Evolutionary conservation across 2,888 invertebrate species (phyloP).

Genomic region (Lamellibrachia satsuma): DNA sequence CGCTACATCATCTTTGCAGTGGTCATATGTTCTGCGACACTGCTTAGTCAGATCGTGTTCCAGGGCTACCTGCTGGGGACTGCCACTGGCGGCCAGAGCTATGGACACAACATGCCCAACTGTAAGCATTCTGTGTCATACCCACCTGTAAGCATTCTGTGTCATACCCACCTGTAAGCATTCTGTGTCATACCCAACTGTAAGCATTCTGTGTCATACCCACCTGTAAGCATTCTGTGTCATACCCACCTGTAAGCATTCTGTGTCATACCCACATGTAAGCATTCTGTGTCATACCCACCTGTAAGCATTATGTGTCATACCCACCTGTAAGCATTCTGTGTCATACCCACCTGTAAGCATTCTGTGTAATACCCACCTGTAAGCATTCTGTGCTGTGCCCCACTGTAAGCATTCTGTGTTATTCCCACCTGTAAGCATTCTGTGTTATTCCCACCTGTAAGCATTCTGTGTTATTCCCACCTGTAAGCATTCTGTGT

Average conservation of each 20-base stretch:
- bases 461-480: too few relatives aligned
- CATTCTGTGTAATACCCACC: too few relatives aligned
- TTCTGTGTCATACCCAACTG: neutral
- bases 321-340: too few relatives aligned
- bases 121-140: slow-evolving; percentile 33
- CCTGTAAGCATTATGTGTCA: neutral
- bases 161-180: neutral
- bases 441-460: too few relatives aligned
- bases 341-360: too few relatives aligned
- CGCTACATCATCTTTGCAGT: slow-evolving; percentile 37
- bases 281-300: neutral
- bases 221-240: slow-evolving; percentile 13
- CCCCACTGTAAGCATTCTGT: too few relatives aligned
- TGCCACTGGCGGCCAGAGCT: slow-evolving; percentile 31
- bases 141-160: neutral
- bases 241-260: neutral
- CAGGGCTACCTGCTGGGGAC: slow-evolving; percentile 38
- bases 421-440: too few relatives aligned
- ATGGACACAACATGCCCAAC: slow-evolving; percentile 36
- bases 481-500: too few relatives aligned
- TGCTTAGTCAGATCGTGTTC: slow-evolving; percentile 42
- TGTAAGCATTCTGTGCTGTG: too few relatives aligned
- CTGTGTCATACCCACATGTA: neutral
- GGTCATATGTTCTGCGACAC: slow-evolving; percentile 33
- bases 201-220: neutral